Evolutionary conservation across 2,888 invertebrate species (phyloP).

Genomic region (Pseudolycoriella hygida): DNA sequence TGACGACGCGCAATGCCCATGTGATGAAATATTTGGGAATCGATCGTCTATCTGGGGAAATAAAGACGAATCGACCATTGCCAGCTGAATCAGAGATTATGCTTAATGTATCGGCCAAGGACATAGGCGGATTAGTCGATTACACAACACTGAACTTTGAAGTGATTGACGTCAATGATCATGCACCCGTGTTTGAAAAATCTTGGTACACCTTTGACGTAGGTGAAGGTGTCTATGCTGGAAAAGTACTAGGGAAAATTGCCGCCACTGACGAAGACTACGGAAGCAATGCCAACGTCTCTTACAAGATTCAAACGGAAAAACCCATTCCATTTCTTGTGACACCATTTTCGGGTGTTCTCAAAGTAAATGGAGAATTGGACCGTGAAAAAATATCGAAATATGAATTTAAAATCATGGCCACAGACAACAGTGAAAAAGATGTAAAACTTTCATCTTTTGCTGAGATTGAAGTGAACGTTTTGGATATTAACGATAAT

Average conservation of each 20-base stretch:
- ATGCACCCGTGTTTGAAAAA: constrained; percentile 65
- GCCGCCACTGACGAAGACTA: constrained; percentile 65
- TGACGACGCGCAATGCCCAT: constrained; percentile 19
- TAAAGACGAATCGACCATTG: constrained; percentile 49
- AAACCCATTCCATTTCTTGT: constrained; percentile 48
- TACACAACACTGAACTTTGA: constrained; percentile 50
- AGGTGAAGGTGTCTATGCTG: constrained; percentile 57
- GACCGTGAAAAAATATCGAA: constrained; percentile 56
- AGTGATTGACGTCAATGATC: constrained; percentile 63
- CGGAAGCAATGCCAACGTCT: constrained; percentile 60
- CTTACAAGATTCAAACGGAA: constrained; percentile 42
- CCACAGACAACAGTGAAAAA: constrained; percentile 50
- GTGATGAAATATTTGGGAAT: constrained; percentile 48
- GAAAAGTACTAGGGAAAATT: constrained; percentile 53
- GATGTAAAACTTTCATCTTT: constrained; percentile 44
- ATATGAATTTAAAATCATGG: constrained; percentile 53
- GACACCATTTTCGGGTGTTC: constrained; percentile 45
- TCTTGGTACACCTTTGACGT: constrained; percentile 70
- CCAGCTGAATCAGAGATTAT: constrained; percentile 59
- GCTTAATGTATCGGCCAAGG: constrained; percentile 57
- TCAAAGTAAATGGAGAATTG: constrained; percentile 55
- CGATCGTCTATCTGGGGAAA: constrained; percentile 56
- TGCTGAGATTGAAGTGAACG: constrained; percentile 63
- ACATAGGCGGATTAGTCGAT: constrained; percentile 57
- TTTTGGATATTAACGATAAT: constrained; percentile 72